Conservation (phyloP, 2,797 vertebrate species). For the Melanotaenia nigrans region DNA sequence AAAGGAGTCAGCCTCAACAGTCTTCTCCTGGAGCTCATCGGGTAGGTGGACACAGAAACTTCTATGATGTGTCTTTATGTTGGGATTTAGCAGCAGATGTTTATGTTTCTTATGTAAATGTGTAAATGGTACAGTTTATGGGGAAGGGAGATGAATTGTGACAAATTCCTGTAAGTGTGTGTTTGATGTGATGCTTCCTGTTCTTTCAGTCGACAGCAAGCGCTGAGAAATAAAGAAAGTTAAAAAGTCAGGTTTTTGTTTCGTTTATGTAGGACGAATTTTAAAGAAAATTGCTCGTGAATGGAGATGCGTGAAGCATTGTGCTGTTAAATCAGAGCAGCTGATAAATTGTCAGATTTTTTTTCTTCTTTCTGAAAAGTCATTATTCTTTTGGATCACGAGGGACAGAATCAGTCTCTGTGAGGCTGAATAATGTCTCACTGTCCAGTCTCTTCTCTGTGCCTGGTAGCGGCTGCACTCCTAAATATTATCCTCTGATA, state of each 20-base stretch:
- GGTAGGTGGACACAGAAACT: slow-evolving; percentile 53
- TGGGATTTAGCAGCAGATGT: not conserved
- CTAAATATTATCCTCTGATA: slow-evolving; percentile 22
- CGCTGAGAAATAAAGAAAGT: not conserved
- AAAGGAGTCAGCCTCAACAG: slow-evolving; percentile 81
- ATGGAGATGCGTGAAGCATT: not conserved
- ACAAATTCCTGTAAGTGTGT: not conserved
- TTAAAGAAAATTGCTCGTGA: not conserved
- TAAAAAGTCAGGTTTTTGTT: too few species aligned
- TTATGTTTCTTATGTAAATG: not conserved
- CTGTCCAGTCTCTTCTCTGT: slow-evolving; percentile 32
- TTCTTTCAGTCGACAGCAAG: not conserved
- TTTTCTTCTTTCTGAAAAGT: not conserved
- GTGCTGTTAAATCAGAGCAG: slow-evolving; percentile 9
- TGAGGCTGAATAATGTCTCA: slow-evolving; percentile 12
- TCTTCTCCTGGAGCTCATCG: slow-evolving; percentile 81
- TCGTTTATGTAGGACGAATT: not conserved
- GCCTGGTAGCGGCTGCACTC: slow-evolving; percentile 41
- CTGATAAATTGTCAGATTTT: not conserved
- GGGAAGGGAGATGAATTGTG: not conserved
- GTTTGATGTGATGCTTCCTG: slow-evolving; percentile 22
- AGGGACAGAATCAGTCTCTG: slow-evolving; percentile 10
- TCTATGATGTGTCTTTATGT: not conserved
- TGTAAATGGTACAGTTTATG: too few species aligned
- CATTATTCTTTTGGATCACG: not conserved